A percentile compares a stretch with the other conserved stretches of the same genome.
Evolutionary conservation across 2,888 invertebrate genomes (phyloP).

Genomic region (Belgica antarctica): DNA sequence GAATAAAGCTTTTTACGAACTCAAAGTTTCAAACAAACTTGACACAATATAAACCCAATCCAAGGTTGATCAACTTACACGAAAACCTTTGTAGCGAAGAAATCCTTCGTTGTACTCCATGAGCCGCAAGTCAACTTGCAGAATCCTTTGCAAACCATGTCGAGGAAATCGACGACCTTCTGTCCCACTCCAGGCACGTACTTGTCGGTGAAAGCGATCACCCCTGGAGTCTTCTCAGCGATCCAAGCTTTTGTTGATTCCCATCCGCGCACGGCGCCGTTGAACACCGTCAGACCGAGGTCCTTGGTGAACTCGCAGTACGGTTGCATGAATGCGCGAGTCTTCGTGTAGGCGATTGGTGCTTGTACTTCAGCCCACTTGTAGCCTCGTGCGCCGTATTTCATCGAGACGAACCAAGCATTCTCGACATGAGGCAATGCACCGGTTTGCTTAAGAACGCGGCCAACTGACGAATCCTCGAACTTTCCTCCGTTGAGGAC

Average conservation of each 20-base stretch:
- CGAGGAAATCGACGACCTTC: conserved; percentile 59
- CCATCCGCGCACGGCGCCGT: conserved; percentile 57
- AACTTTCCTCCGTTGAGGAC: conserved; percentile 63
- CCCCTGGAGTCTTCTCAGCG: conserved; percentile 58
- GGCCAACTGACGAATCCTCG: conserved; percentile 67
- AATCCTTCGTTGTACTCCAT: conserved; percentile 59
- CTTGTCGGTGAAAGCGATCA: conserved; percentile 62
- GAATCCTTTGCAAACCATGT: conserved; percentile 55
- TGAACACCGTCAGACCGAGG: conserved; percentile 58
- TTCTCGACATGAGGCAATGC: conserved; percentile 63
- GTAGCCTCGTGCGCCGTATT: conserved; percentile 63
- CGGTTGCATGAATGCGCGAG: conserved; percentile 57
- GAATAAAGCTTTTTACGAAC: no score
- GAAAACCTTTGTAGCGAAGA: conserved; percentile 72
- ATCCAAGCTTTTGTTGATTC: conserved; percentile 58
- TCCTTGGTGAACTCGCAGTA: conserved; percentile 64
- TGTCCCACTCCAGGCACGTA: conserved; percentile 71
- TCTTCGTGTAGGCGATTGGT: conserved; percentile 64
- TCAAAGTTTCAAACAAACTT: no score
- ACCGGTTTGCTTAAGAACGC: conserved; percentile 65
- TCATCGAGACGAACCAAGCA: conserved; percentile 62
- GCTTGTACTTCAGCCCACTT: conserved; percentile 67
- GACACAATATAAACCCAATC: no score
- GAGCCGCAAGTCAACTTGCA: conserved; percentile 58
- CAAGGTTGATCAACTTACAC: conserved; percentile 62